A percentile compares a stretch with the other conserved stretches of the same genome.
phyloP scores from a whole-genome alignment of 2,797 vertebrate genomes.

The Trematocara caparti region DNA sequence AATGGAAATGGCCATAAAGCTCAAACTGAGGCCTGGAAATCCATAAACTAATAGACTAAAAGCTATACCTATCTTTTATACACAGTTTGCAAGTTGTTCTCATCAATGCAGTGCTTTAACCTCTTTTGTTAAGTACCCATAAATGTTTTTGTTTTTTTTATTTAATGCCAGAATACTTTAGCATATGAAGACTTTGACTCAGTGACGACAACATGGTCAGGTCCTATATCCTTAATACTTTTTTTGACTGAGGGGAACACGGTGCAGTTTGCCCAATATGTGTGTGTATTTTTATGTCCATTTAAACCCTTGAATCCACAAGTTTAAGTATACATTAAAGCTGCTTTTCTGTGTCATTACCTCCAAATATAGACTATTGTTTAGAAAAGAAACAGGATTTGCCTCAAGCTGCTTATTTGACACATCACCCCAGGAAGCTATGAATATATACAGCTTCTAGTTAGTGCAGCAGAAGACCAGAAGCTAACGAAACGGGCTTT shows the following conservation, averaged over 20 bases:
- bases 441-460: constrained; percentile 4
- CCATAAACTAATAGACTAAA: background rate
- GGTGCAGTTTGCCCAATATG: background rate
- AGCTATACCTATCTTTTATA: background rate
- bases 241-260: background rate
- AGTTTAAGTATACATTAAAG: constrained; percentile 28
- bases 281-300: background rate
- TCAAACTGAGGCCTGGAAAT: background rate
- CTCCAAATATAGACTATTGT: constrained; percentile 44
- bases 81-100: background rate
- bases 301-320: constrained; percentile 27
- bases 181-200: background rate
- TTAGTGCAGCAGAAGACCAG: background rate
- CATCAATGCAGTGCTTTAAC: background rate
- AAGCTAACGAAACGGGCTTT: constrained; percentile 1
- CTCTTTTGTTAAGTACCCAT: background rate
- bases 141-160: background rate
- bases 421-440: constrained; percentile 14
- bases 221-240: constrained; percentile 17
- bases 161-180: background rate
- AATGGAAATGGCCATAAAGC: background rate
- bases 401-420: constrained; percentile 43
- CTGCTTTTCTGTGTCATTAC: constrained; percentile 45
- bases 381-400: constrained; percentile 44
- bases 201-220: background rate